These are phyloP conservation scores for Luperina nickerlii DNA, from an alignment of 2,888 invertebrate genomes.

Conservation along the genomic window DNA sequence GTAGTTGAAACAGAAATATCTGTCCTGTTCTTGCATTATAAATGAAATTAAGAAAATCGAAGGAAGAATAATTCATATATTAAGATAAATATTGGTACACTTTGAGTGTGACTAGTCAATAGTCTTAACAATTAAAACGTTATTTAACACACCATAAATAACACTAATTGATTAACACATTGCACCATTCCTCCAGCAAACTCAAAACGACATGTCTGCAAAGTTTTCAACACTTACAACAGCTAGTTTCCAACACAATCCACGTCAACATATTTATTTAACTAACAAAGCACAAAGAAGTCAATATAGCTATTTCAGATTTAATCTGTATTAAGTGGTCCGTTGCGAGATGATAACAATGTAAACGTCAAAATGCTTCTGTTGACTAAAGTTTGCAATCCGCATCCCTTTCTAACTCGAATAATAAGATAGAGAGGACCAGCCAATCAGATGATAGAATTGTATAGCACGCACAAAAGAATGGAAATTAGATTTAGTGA, in stretches of 20 bases:
- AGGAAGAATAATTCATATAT: not conserved
- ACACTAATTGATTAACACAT: conserved; percentile 10
- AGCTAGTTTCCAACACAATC: conserved; percentile 42
- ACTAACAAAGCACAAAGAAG: conserved; percentile 53
- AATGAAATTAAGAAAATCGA: not conserved
- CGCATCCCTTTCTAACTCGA: conserved; percentile 28
- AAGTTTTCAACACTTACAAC: conserved; percentile 30
- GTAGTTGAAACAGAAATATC: not conserved
- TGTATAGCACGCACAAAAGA: conserved; percentile 62
- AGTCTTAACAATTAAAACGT: not conserved
- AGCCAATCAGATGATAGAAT: conserved; percentile 68
- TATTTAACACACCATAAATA: not conserved
- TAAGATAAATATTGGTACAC: not conserved
- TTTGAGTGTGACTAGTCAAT: not conserved
- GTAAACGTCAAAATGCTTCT: conserved; percentile 55
- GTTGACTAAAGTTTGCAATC: conserved; percentile 43
- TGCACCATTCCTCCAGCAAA: not conserved
- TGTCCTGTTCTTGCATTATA: not conserved
- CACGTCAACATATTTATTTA: conserved; percentile 50
- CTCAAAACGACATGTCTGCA: not conserved
- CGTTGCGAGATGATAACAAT: conserved; percentile 57
- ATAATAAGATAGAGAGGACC: conserved; percentile 40
- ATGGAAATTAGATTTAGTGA: conserved; percentile 67
- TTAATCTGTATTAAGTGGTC: conserved; percentile 62
- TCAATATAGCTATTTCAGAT: conserved; percentile 58